Evolutionary conservation across 2,797 vertebrate genomes (phyloP), one percentile per base, ranked within the genome.

Genomic region (Geotria australis): DNA sequence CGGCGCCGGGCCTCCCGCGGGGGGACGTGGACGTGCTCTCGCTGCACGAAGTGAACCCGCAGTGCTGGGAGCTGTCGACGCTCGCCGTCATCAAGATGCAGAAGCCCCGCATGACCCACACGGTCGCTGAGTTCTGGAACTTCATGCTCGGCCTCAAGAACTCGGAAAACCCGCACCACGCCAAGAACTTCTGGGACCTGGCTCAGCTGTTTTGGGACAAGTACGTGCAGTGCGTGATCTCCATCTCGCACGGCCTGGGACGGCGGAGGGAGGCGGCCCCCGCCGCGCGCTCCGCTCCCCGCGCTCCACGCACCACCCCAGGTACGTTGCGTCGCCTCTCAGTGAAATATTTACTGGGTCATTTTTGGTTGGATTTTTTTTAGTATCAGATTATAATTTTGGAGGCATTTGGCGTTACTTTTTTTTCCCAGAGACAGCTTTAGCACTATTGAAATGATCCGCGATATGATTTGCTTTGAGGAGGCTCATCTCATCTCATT

Each of bases 161-260:
- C 10, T 95, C 88, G 9, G 79, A 77, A 60, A 80, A 93, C 67
- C 65, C 73, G 66, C 83, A 80, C 62, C 84, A 93, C 47, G 70
- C 71, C 45, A 74, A 76, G 60, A 70, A 94, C 57, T 95, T 82
- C 72, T 91, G 86, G 88, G 79, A 91, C 68, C 73, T 95, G 69
- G 82, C 84, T 51, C 80, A 80, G 61, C 77, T 89, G 64, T 94
- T 95, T 72, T 89, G 82, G 86, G 80, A 85, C 68, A 78, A 83
- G 46, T 94, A 94, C 24, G 71, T 83, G 67, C 83, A 94, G 65
- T 95, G 88, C 5, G 75, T 94, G 11, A 63, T 85, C 62, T 84
- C 88, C 65, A 73, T 74, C 71, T 85, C 77, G 60, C 88, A 95
- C 6, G 86, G 88, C 45, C 70, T 95, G 65, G 88, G 88, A 13